phyloP scores from a whole-genome alignment of 2,797 vertebrate species.

The Bryconaethiops microstoma region DNA sequence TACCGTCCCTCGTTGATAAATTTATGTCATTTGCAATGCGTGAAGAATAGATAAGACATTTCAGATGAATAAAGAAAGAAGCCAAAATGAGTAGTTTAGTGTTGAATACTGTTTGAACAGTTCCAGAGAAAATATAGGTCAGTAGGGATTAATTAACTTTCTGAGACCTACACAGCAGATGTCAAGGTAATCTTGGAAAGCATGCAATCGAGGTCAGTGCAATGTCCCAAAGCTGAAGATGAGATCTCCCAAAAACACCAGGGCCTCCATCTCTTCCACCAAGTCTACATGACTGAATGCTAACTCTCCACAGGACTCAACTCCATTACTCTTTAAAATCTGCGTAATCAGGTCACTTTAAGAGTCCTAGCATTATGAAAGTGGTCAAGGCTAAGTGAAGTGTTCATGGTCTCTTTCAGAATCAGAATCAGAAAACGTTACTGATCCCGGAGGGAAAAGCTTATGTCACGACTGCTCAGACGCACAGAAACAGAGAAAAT shows the following conservation, averaged over 20 bases:
- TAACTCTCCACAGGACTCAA: constrained; percentile 47
- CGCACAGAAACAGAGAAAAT: too few species aligned
- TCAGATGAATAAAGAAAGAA: constrained; percentile 41
- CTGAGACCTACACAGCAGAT: constrained; percentile 76
- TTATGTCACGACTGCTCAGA: too few species aligned
- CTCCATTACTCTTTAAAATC: constrained; percentile 60
- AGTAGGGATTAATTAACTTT: constrained; percentile 83
- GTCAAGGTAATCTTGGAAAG: constrained; percentile 79
- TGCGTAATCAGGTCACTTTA: constrained; percentile 63
- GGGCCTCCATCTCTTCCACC: constrained; percentile 61
- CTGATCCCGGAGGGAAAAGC: too few species aligned
- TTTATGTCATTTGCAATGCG: not conserved
- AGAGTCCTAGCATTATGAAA: constrained; percentile 10
- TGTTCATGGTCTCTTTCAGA: not conserved
- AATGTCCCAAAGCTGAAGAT: constrained; percentile 73
- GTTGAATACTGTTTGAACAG: constrained; percentile 67
- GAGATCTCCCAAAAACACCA: constrained; percentile 58
- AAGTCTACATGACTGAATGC: constrained; percentile 51
- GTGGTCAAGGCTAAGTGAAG: constrained; percentile 5
- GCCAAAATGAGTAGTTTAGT: constrained; percentile 59
- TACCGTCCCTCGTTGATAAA: not conserved
- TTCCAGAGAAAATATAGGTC: constrained; percentile 73
- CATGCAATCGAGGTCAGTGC: constrained; percentile 74
- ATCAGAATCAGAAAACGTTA: too few species aligned
- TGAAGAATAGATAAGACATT: not conserved